Percentiles rank a stretch among this genome's conserved stretches.
phyloP scores from a whole-genome alignment of 2,113 vertebrate genomes.

The Paracanthobrama guichenoti region DNA sequence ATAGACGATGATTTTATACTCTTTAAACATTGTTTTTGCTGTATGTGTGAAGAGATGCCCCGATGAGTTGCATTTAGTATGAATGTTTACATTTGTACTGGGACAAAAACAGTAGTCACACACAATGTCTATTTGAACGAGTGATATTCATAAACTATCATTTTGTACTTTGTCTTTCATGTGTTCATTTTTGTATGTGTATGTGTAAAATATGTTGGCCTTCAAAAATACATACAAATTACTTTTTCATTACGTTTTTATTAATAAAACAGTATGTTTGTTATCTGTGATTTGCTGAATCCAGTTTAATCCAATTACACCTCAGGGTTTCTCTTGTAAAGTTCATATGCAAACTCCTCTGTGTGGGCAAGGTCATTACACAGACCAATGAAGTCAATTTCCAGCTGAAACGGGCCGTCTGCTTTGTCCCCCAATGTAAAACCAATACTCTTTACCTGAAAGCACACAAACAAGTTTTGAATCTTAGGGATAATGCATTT shows the following conservation, averaged over 20 bases:
- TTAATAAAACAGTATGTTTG: not conserved
- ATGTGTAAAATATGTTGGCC: not conserved
- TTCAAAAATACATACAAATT: not conserved
- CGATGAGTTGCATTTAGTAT: not conserved
- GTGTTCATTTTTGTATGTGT: not conserved
- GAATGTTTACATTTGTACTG: not conserved
- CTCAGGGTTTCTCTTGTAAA: slow-evolving; percentile 78
- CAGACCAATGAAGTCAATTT: slow-evolving; percentile 90
- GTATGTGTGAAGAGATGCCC: not conserved
- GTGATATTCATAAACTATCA: not conserved
- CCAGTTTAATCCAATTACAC: slow-evolving; percentile 52
- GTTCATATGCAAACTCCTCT: slow-evolving; percentile 91
- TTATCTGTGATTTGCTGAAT: not conserved
- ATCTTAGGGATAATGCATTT: not conserved
- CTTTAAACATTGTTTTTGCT: not conserved
- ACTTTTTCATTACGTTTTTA: not conserved
- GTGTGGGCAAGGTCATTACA: slow-evolving; percentile 83
- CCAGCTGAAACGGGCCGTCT: slow-evolving; percentile 90
- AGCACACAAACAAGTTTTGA: slow-evolving; percentile 20
- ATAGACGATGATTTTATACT: not conserved
- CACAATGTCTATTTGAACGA: slow-evolving; percentile 4
- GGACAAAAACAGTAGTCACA: not conserved
- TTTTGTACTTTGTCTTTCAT: slow-evolving; percentile 9
- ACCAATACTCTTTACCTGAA: slow-evolving; percentile 86
- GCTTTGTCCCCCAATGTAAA: slow-evolving; percentile 91